A percentile compares a stretch with the other conserved stretches of the same genome.
phyloP scores from a whole-genome alignment of 1,140 invertebrate species.

The Zophobas atratus region DNA sequence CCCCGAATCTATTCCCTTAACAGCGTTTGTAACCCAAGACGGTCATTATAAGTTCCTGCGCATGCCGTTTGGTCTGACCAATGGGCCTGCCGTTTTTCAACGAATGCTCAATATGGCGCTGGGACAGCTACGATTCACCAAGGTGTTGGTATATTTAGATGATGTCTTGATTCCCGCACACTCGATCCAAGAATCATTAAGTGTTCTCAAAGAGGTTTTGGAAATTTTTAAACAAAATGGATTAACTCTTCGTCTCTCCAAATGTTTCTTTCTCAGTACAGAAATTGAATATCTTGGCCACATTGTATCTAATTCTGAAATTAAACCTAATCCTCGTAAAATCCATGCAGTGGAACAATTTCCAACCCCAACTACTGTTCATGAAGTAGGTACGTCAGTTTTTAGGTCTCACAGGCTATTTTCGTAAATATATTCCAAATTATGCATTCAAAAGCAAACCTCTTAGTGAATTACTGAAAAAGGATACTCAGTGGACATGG shows the following conservation, averaged over 20 bases:
- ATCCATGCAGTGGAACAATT: conserved; percentile 28
- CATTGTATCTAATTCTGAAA: not conserved
- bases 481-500: not conserved
- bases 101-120: conserved; percentile 53
- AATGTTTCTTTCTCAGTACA: conserved; percentile 26
- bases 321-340: conserved; percentile 5
- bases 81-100: conserved; percentile 67
- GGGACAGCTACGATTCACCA: conserved; percentile 34
- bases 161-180: conserved; percentile 59
- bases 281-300: conserved; percentile 35
- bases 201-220: conserved; percentile 1
- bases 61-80: conserved; percentile 67
- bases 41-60: conserved; percentile 64
- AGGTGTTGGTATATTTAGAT: conserved; percentile 61
- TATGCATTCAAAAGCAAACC: conserved; percentile 54
- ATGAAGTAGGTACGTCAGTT: conserved; percentile 56
- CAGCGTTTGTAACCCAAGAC: conserved; percentile 65
- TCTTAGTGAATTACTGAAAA: not conserved
- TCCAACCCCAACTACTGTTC: conserved; percentile 53
- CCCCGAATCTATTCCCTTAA: conserved; percentile 64
- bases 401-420: conserved; percentile 59
- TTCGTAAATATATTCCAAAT: conserved; percentile 58
- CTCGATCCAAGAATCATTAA: not conserved
- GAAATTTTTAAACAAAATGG: not conserved
- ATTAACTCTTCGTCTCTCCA: conserved; percentile 12